Evolutionary conservation across 2,797 vertebrate genomes (phyloP).

Genomic region (Ciconia nigra): DNA sequence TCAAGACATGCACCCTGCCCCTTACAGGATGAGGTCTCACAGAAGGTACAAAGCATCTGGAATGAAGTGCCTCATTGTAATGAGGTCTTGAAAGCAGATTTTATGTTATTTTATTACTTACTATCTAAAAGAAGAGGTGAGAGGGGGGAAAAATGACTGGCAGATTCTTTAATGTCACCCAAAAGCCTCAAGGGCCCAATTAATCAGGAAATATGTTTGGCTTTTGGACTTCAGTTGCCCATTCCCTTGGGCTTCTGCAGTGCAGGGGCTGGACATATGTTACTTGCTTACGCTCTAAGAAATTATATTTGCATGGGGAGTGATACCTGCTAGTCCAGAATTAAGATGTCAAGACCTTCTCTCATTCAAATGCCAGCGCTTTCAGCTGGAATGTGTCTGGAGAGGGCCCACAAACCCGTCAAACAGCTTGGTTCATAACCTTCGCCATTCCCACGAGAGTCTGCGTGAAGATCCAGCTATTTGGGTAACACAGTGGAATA

Average conservation of each 20-base stretch:
- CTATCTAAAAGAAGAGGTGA: slow-evolving; percentile 7
- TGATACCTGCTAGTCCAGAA: slow-evolving; percentile 54
- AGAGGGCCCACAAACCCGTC: slow-evolving; percentile 1
- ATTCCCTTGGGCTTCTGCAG: slow-evolving; percentile 44
- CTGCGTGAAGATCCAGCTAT: background rate
- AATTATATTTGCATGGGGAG: slow-evolving; percentile 51
- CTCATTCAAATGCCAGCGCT: slow-evolving; percentile 57
- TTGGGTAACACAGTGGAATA: slow-evolving; percentile 19
- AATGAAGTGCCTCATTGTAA: background rate
- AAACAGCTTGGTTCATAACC: slow-evolving; percentile 55
- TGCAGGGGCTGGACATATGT: slow-evolving; percentile 53
- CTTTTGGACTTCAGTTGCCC: slow-evolving; percentile 56
- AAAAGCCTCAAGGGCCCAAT: slow-evolving; percentile 65
- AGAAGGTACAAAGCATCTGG: slow-evolving; percentile 15
- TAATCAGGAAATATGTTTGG: slow-evolving; percentile 65
- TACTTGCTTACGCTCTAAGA: slow-evolving; percentile 18
- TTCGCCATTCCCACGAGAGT: background rate
- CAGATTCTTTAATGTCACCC: slow-evolving; percentile 69
- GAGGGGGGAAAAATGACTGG: slow-evolving; percentile 11
- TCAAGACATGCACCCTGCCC: background rate
- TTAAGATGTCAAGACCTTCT: slow-evolving; percentile 62
- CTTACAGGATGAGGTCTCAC: background rate
- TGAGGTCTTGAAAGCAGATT: slow-evolving; percentile 7
- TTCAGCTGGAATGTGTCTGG: slow-evolving; percentile 30
- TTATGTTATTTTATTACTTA: slow-evolving; percentile 12